A percentile compares a stretch with the other conserved stretches of the same genome.
These are phyloP conservation scores for Rhamnusium bicolor DNA, from an alignment of 2,888 invertebrate species.

Conservation along the genomic window DNA sequence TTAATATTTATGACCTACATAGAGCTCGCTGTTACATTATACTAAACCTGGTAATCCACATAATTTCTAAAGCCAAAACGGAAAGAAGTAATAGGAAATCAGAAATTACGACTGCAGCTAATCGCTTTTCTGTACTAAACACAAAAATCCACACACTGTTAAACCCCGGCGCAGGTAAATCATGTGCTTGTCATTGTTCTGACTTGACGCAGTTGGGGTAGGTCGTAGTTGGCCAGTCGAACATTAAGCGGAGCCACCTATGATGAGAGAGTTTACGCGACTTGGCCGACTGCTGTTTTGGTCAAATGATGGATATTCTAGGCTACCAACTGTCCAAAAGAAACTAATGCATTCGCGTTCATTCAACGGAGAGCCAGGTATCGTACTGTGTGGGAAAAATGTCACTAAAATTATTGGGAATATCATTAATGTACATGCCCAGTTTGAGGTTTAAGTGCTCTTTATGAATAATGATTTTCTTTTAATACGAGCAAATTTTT, in stretches of 20 bases:
- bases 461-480: conserved; percentile 40
- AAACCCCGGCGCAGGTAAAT: conserved; percentile 60
- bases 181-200: conserved; percentile 63
- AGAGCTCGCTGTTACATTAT: conserved; percentile 3
- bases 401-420: conserved; percentile 41
- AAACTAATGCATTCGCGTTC: conserved; percentile 65
- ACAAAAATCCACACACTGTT: conserved; percentile 47
- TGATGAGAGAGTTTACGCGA: conserved; percentile 18
- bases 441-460: conserved; percentile 38
- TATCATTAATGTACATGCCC: conserved; percentile 34
- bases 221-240: conserved; percentile 62
- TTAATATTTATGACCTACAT: conserved; percentile 15
- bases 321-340: conserved; percentile 68
- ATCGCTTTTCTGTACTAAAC: conserved; percentile 55
- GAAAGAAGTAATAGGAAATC: conserved; percentile 53
- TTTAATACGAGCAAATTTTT: conserved; percentile 32
- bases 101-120: conserved; percentile 56
- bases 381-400: conserved; percentile 46
- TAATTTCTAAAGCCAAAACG: conserved; percentile 42
- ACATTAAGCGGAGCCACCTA: conserved; percentile 41
- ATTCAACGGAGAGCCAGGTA: conserved; percentile 60
- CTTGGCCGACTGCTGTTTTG: conserved; percentile 65
- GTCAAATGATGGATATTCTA: conserved; percentile 67
- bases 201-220: conserved; percentile 66
- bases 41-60: conserved; percentile 21